These are phyloP conservation scores for Chrysaora quinquecirrha DNA, from an alignment of 30 jellyfish, hydroid and myxozoan genomes.

Conservation along the genomic window DNA sequence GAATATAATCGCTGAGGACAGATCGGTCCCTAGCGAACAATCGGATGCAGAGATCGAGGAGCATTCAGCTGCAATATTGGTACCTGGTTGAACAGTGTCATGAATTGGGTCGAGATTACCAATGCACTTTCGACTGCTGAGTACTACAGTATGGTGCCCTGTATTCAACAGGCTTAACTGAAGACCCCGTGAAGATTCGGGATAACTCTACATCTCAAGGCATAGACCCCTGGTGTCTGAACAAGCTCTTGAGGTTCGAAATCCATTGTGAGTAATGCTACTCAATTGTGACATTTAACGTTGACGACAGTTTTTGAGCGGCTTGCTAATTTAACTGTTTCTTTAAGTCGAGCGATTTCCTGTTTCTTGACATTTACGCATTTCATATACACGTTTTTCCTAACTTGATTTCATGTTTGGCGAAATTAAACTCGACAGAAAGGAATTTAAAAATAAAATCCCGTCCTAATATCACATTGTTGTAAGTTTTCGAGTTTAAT, in stretches of 20 bases:
- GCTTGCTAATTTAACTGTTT: neutral
- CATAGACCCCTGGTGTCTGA: neutral
- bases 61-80: neutral
- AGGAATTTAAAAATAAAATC: neutral
- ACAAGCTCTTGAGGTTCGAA: neutral
- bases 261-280: neutral
- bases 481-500: neutral
- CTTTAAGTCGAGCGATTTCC: neutral
- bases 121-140: neutral
- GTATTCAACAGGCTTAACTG: neutral
- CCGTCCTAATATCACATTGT: slow-evolving; percentile 1
- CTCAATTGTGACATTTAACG: neutral
- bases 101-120: slow-evolving; percentile 8
- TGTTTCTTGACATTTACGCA: neutral
- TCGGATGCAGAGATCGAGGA: neutral
- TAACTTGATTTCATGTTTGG: neutral
- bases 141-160: neutral
- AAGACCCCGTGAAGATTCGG: neutral
- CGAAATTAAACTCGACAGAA: neutral
- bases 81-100: neutral
- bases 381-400: neutral
- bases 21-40: neutral
- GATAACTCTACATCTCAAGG: neutral
- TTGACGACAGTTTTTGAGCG: neutral
- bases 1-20: slow-evolving; percentile 14